Base-by-base conservation (phyloP, 2,113 vertebrate genomes). In the Patagioenas fasciata region DNA sequence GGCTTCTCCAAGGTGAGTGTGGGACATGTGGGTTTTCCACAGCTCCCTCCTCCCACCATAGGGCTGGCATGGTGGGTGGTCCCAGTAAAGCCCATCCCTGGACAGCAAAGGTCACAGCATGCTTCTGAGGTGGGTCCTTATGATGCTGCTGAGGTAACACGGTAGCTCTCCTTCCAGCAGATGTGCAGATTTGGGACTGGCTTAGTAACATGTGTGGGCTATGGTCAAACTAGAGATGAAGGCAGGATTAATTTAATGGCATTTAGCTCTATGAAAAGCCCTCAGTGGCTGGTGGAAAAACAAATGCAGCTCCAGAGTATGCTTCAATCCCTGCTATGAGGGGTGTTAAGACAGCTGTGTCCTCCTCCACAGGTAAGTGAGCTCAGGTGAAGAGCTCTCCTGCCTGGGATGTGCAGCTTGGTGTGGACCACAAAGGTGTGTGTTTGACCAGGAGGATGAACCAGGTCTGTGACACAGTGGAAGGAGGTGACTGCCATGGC, bases 121-220 rank as follows among this genome's bases (percentile, higher is more conserved):
- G 5, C 15, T 82, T 54, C 72, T 72, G 70, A 65, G 51, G 9
- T 38, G 19, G 8, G 19, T 60, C 25, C 26, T 75, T 6, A 0
- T 34, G 40, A 31, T 1, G 1, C 36, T 28, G 38, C 40, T 54
- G 31, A 66, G 58, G 26, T 42, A 28, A 42, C 0, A 0, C 0
- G 0, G 70, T n/a, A 32, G 20, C 36, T 78, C 29, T 66, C n/a
- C 15, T 15, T 71, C 57, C 31, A 51, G 42, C 29, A 25, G 3
- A 9, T 13, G 11, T 24, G 28, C 24, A 5, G 34, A 13, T 67
- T 34, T 82, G 58, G 72, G 48, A 44, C 28, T 56, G 31, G 5
- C 16, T 26, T 60, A 34, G 31, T 44, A 54, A 56, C 23, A 26
- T 31, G 2, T 12, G 21, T 62, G 40, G 20, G 13, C 65, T 23